Evolutionary conservation across 1,140 invertebrate species (phyloP).

Genomic region (Pygmarrhopalites habei): DNA sequence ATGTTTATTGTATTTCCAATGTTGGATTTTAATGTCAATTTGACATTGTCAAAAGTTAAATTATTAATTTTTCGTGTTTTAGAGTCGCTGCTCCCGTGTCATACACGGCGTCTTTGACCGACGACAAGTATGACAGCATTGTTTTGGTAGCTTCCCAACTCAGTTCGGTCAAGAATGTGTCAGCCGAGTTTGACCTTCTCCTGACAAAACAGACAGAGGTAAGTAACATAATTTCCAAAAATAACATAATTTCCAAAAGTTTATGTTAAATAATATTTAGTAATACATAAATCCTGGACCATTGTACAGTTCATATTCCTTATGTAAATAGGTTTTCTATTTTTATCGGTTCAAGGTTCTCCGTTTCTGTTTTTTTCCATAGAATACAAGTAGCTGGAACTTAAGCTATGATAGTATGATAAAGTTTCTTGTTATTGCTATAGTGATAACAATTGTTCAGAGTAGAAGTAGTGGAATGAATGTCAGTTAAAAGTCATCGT

Average conservation of each 20-base stretch:
- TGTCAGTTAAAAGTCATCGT: too few species aligned
- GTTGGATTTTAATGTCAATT: background rate
- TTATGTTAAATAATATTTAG: background rate
- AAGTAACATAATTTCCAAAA: conserved; percentile 25
- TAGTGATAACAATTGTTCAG: too few species aligned
- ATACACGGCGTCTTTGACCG: conserved; percentile 34
- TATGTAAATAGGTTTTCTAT: background rate
- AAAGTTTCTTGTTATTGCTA: too few species aligned
- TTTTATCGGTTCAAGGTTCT: background rate
- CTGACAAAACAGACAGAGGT: conserved; percentile 38
- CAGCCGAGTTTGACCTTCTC: conserved; percentile 39
- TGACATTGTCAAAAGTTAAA: background rate
- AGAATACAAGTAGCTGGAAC: background rate
- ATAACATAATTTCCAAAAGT: background rate
- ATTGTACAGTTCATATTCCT: background rate
- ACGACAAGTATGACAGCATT: conserved; percentile 43
- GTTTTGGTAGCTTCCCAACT: conserved; percentile 43
- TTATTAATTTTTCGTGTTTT: too few species aligned
- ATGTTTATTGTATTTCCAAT: too few species aligned
- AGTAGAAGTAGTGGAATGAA: too few species aligned
- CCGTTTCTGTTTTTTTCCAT: background rate
- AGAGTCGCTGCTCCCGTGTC: background rate
- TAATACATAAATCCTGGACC: background rate
- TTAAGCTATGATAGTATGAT: background rate
- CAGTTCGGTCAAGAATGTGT: conserved; percentile 40